Base-by-base conservation (phyloP, 2,888 invertebrate species). In the Macrosiphum euphorbiae region DNA sequence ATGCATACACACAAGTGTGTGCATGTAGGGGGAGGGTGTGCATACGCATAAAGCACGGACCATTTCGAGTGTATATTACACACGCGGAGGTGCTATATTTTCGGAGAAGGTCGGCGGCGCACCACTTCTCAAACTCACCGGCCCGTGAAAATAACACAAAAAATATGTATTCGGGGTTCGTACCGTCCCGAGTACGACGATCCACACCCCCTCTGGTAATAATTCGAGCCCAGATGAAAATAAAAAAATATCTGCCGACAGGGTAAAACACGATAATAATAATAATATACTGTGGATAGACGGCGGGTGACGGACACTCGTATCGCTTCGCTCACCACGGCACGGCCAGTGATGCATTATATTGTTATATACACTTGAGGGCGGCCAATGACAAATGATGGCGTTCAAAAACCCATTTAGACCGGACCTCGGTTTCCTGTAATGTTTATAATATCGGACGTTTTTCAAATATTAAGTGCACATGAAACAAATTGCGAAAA, bases 121-220 rank as follows among this genome's bases (percentile, higher is more conserved):
- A 44, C 44, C 52, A 85, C 85, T 86, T 58, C 24, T 20, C 24
- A 28, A 86, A 91, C 55, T 5, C 47, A 58, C 47, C n/a, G 20
- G 47, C 84, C 91, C 91, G 86, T 91, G 58, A 91, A 91, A 91
- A 86, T 24, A 85, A 58, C 91, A 58, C 44, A n/a, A 91, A 91
- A 91, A 44, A 47, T 90, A 91, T 58, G 85, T 28, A 44, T n/a
- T 47, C 24, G 44, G 13, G 55, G 13, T 41, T 44, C 20, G 55
- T 58, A 85, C 47, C 47, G 47, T 91, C 20, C 10, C 35, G 16
- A 84, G 52, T 50, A 44, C 16, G 44, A 44, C 16, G 44, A 0
- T 85, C 41, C 85, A 28, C 44, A 16, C 58, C 28, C 41, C 44
- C 28, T 58, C 58, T 28, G 7, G 0, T 44, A 41, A 44, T 28